Evolutionary conservation across 2,888 invertebrate genomes (phyloP).

Genomic region (Drosophila helvetica): DNA sequence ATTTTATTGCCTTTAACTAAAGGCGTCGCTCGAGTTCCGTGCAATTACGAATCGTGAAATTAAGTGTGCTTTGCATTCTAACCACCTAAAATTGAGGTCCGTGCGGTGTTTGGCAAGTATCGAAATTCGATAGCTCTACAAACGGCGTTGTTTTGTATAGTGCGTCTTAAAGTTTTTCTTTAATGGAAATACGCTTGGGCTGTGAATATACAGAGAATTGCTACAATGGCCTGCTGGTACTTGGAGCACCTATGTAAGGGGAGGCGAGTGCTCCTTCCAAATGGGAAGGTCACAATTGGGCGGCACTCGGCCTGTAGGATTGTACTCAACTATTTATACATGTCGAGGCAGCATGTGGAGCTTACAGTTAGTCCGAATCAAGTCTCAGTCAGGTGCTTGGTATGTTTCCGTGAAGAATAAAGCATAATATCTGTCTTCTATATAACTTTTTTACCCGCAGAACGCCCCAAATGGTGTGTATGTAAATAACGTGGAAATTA

Average conservation of each 20-base stretch:
- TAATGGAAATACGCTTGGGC: neutral
- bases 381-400: constrained; percentile 69
- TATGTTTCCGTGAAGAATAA: constrained; percentile 42
- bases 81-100: neutral
- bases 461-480: constrained; percentile 79
- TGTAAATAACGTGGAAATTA: constrained; percentile 61
- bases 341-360: constrained; percentile 78
- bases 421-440: neutral
- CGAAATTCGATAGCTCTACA: neutral
- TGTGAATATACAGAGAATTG: constrained; percentile 3
- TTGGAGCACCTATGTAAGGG: constrained; percentile 47
- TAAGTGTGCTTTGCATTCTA: neutral
- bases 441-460: constrained; percentile 39
- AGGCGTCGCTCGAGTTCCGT: neutral
- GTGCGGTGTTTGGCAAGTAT: neutral
- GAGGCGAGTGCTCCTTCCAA: constrained; percentile 33
- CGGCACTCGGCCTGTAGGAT: constrained; percentile 65
- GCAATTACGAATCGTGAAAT: neutral
- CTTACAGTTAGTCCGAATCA: constrained; percentile 56
- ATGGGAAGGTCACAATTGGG: constrained; percentile 73
- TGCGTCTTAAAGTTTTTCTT: neutral
- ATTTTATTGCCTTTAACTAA: neutral
- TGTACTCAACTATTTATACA: constrained; percentile 55
- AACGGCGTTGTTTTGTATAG: neutral
- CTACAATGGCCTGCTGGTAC: constrained; percentile 46